Conservation (phyloP, 2,888 invertebrate species). For the Lepidocyrtoides sp. region DNA sequence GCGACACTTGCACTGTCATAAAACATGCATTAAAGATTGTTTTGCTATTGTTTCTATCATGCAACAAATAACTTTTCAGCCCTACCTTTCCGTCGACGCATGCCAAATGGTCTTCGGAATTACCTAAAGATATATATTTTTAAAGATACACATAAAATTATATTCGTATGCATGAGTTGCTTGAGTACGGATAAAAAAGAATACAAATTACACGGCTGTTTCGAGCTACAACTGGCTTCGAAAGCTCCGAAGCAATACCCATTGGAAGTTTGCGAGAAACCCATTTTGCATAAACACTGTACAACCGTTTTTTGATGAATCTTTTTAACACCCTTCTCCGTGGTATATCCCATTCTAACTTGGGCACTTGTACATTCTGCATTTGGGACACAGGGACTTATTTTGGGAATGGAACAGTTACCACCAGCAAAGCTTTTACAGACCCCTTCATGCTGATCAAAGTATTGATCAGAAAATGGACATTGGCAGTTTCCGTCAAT, state of each 20-base stretch:
- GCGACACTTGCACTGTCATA: conserved; percentile 72
- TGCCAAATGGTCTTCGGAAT: conserved; percentile 69
- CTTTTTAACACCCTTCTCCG: conserved; percentile 77
- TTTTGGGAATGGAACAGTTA: conserved; percentile 69
- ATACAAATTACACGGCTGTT: conserved; percentile 59
- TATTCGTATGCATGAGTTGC: neutral
- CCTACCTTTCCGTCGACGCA: conserved; percentile 80
- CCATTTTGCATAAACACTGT: conserved; percentile 76
- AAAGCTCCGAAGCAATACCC: conserved; percentile 74
- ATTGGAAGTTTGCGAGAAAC: conserved; percentile 70
- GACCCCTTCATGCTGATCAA: conserved; percentile 65
- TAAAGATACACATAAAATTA: neutral
- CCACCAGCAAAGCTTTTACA: conserved; percentile 79
- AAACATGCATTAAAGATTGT: neutral
- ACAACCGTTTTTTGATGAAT: conserved; percentile 79
- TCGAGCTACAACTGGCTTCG: conserved; percentile 56
- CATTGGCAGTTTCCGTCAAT: conserved; percentile 76
- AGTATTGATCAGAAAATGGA: conserved; percentile 75
- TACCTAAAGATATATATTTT: conserved; percentile 18
- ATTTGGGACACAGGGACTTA: conserved; percentile 74
- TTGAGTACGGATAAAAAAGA: neutral
- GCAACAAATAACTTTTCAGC: neutral
- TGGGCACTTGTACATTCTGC: conserved; percentile 77
- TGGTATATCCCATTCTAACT: conserved; percentile 77
- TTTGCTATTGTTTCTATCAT: no score